Percentiles rank a stretch among this genome's conserved stretches.
phyloP scores from a whole-genome alignment of 2,888 invertebrate genomes.

The Mycalesis mineus region DNA sequence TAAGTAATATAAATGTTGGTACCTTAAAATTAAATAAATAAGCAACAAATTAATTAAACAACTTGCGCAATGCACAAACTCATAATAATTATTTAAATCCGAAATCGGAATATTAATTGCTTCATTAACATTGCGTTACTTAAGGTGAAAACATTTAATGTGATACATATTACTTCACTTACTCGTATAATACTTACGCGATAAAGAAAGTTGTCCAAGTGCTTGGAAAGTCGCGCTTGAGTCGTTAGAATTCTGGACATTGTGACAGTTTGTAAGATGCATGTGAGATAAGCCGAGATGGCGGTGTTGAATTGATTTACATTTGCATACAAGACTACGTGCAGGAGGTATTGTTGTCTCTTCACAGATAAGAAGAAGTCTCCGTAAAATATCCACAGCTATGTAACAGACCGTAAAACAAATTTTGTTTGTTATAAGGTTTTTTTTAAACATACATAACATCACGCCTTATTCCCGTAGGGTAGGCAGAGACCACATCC shows the following conservation, averaged over 20 bases:
- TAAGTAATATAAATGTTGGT: neutral
- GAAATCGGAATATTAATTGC: conserved; percentile 12
- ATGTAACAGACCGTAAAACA: neutral
- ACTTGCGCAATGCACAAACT: neutral
- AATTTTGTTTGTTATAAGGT: neutral
- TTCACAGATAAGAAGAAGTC: neutral
- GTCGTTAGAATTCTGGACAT: conserved; percentile 19
- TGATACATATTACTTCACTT: conserved; percentile 11
- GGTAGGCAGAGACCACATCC: too few relatives aligned
- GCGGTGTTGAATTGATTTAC: conserved; percentile 12
- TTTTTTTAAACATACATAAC: too few relatives aligned
- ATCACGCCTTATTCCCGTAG: too few relatives aligned
- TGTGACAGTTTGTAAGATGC: conserved; percentile 13
- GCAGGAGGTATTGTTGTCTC: neutral
- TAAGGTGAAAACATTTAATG: conserved; percentile 15
- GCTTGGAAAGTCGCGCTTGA: conserved; percentile 19
- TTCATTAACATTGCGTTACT: conserved; percentile 1
- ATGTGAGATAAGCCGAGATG: conserved; percentile 14
- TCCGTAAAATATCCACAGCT: neutral
- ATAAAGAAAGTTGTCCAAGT: conserved; percentile 17
- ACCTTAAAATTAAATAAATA: neutral
- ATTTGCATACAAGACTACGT: conserved; percentile 6
- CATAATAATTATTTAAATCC: conserved; percentile 4
- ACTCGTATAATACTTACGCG: neutral
- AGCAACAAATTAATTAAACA: neutral